Base-by-base conservation (phyloP, 1,140 invertebrate species). In the Trichomalopsis sarcophagae region DNA sequence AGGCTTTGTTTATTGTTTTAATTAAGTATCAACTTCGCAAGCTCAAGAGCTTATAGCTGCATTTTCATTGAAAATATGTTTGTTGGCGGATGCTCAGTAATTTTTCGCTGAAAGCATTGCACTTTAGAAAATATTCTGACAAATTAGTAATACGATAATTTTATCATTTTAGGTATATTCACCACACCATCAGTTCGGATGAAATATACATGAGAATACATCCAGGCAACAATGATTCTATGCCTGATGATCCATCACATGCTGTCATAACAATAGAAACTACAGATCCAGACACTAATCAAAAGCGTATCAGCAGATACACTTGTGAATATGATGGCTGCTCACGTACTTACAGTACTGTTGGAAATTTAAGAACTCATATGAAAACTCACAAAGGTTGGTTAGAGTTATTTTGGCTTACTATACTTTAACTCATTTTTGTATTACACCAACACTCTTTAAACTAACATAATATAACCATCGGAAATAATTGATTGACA, bases 311-410 rank as follows among this genome's bases (percentile, higher is more conserved):
- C 21, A 96, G 95, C 90, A 93, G 96, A 85, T 98, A 97, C 92
- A 95, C 94, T 89, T 99, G 98, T 93, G 96, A 98, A 93, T 98
- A 97, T 93, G 96, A 97, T 86, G 97, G 97, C 1, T 99, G 98
- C 93, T 94, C 94, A 85, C 94, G 98, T 87, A 98, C 97, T 33
- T 99, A 99, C 91, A 99, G 97, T 89, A 99, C 98, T 11, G 96
- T 97, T 86, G 98, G 98, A 78, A 99, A 99, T 94, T 94, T 99
- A 78, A 95, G 97, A 90, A 99, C 98, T 79, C 98, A 99, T 93
- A 96, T 98, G 94, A 99, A 99, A 95, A 98, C 97, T 84, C 98
- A 99, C 90, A 98, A 96, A 96, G 98, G 98, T 98, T 93, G 91
- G 76, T 47, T 81, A 75, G 11, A 5, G 23, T 81, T 50, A 76